These are phyloP conservation scores for Aphelenchoides fujianensis DNA, from an alignment of 1,140 invertebrate genomes.

Conservation along the genomic window DNA sequence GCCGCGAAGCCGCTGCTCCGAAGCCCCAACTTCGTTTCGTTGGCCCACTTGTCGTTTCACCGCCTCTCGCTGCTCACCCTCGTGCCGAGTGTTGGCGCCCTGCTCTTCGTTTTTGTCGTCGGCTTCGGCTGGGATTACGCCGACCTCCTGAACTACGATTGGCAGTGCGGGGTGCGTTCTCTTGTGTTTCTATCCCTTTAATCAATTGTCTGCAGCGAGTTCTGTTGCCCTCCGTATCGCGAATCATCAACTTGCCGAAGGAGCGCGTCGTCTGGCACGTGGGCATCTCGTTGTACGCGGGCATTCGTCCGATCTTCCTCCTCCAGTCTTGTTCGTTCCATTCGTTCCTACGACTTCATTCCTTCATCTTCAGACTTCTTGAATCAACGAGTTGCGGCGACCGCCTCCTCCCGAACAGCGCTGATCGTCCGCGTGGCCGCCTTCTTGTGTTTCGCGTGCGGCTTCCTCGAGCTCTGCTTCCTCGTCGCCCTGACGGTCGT, in stretches of 20 bases:
- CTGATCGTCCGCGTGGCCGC: constrained; percentile 3
- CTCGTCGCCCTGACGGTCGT: constrained; percentile 30
- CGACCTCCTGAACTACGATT: constrained; percentile 36
- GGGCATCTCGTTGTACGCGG: constrained; percentile 22
- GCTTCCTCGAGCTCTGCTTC: constrained; percentile 32
- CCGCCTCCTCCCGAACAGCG: constrained; percentile 13
- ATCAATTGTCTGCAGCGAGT: constrained; percentile 27
- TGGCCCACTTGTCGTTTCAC: background rate
- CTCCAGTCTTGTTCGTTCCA: constrained; percentile 29
- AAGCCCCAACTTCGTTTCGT: background rate
- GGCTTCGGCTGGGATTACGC: constrained; percentile 31
- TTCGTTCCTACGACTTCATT: background rate
- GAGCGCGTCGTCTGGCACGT: constrained; percentile 41
- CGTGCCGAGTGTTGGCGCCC: constrained; percentile 25
- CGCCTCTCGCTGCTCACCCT: constrained; percentile 26
- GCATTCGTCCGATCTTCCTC: constrained; percentile 24
- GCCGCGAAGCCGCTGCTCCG: background rate
- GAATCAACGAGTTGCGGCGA: background rate
- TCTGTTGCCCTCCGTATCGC: constrained; percentile 37
- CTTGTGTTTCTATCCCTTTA: background rate
- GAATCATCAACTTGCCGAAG: constrained; percentile 44
- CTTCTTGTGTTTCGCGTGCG: constrained; percentile 12
- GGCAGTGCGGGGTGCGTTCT: constrained; percentile 38
- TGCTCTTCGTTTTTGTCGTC: constrained; percentile 28
- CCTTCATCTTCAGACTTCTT: constrained; percentile 7